Evolutionary conservation across 2,888 invertebrate species (phyloP).

Genomic region (Metallyticus violacea): DNA sequence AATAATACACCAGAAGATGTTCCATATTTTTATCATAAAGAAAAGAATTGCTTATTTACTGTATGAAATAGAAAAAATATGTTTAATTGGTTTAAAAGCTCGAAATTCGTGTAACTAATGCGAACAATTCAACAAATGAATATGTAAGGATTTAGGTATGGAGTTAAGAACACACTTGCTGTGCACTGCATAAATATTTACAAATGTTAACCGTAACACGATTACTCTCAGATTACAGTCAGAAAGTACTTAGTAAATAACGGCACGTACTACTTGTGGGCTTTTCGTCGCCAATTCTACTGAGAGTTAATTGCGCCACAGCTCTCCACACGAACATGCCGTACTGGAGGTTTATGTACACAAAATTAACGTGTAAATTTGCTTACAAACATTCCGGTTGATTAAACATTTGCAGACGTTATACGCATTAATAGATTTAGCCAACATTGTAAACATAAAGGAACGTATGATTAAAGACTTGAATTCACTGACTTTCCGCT

Average conservation of each 20-base stretch:
- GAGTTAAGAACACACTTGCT: not conserved
- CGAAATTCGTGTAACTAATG: not conserved
- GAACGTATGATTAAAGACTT: too few species aligned
- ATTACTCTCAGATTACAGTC: not conserved
- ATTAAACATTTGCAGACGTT: not conserved
- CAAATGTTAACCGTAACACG: not conserved
- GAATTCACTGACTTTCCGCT: too few species aligned
- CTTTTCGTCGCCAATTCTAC: too few species aligned
- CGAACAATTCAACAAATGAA: not conserved
- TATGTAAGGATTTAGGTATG: not conserved
- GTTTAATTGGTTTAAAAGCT: too few species aligned
- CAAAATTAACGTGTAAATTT: not conserved
- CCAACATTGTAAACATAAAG: too few species aligned
- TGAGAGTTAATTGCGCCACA: too few species aligned
- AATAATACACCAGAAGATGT: too few species aligned
- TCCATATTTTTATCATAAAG: too few species aligned
- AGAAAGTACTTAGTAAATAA: too few species aligned
- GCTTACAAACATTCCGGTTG: not conserved
- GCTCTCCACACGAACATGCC: not conserved
- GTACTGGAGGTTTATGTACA: not conserved
- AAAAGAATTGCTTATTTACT: too few species aligned
- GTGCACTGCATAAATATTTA: not conserved
- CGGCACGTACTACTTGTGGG: not conserved
- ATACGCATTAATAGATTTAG: not conserved
- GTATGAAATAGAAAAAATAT: too few species aligned